A percentile compares a stretch with the other conserved stretches of the same genome.
Evolutionary conservation across 2,888 invertebrate species (phyloP).

Genomic region (Scaptomyza tumidula): DNA sequence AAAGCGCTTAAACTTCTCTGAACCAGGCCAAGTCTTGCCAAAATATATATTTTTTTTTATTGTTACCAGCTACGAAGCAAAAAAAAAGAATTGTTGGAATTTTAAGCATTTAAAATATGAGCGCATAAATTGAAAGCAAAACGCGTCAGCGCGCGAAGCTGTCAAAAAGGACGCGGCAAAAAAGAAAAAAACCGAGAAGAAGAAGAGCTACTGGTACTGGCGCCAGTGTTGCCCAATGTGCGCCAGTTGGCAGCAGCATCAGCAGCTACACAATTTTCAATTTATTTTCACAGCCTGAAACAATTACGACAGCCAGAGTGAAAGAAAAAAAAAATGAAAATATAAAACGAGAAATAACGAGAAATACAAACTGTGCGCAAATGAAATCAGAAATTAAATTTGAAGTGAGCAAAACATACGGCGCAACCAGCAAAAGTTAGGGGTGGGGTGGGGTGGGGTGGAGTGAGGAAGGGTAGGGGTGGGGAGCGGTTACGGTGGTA

Average conservation of each 20-base stretch:
- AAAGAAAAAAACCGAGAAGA: conserved; percentile 29
- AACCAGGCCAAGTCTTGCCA: conserved; percentile 41
- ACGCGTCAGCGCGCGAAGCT: conserved; percentile 74
- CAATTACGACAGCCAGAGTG: conserved; percentile 55
- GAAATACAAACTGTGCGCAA: conserved; percentile 70
- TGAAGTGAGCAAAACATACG: conserved; percentile 76
- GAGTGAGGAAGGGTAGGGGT: not conserved
- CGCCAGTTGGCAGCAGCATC: conserved; percentile 66
- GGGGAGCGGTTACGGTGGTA: not conserved
- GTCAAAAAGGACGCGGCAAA: conserved; percentile 61
- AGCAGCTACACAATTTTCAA: conserved; percentile 60
- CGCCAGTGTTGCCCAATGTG: conserved; percentile 36
- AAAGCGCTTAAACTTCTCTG: conserved; percentile 34
- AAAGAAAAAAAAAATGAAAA: conserved; percentile 26
- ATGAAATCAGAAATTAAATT: conserved; percentile 79
- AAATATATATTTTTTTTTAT: conserved; percentile 1
- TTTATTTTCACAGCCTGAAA: conserved; percentile 79
- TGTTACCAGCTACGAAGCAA: conserved; percentile 12
- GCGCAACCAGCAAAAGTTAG: conserved; percentile 29
- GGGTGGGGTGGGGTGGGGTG: no score
- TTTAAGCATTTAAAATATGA: conserved; percentile 55
- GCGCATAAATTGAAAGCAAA: conserved; percentile 67
- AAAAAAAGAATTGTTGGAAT: conserved; percentile 17
- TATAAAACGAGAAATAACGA: conserved; percentile 18
- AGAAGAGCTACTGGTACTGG: conserved; percentile 11